A percentile compares a stretch with the other conserved stretches of the same genome.
Conservation (phyloP, 2,113 vertebrate species). For the Calyptomena viridis region DNA sequence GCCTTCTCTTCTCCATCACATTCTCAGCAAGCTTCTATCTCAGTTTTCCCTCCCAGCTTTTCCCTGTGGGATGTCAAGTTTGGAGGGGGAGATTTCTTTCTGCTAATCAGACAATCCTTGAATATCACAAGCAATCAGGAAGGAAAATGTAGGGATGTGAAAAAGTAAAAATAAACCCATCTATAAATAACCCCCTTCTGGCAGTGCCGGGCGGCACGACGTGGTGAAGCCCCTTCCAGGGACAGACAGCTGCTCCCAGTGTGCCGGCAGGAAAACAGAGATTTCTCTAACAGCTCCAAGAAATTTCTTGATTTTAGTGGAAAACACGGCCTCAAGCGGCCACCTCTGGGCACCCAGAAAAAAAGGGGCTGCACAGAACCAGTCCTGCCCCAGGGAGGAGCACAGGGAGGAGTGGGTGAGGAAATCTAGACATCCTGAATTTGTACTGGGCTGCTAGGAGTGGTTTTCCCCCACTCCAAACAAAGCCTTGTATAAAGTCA, state of each 20-base stretch:
- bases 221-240: constrained; percentile 29
- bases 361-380: background rate
- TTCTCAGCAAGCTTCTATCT: background rate
- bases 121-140: constrained; percentile 30
- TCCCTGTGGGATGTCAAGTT: background rate
- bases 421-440: background rate
- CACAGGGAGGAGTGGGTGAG: accelerated
- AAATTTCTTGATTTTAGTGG: background rate
- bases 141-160: constrained; percentile 11
- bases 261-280: background rate
- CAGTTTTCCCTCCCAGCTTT: background rate
- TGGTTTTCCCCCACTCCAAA: background rate
- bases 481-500: background rate
- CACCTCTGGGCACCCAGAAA: background rate
- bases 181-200: constrained; percentile 49
- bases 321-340: background rate
- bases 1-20: background rate
- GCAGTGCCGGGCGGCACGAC: background rate
- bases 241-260: background rate
- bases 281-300: background rate
- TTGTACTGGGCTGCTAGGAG: background rate
- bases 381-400: accelerated
- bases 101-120: background rate
- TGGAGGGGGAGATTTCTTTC: background rate
- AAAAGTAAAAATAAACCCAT: constrained; percentile 11